Evolutionary conservation across 1,140 invertebrate species (phyloP).

Genomic region (Metopolophium dirhodum): DNA sequence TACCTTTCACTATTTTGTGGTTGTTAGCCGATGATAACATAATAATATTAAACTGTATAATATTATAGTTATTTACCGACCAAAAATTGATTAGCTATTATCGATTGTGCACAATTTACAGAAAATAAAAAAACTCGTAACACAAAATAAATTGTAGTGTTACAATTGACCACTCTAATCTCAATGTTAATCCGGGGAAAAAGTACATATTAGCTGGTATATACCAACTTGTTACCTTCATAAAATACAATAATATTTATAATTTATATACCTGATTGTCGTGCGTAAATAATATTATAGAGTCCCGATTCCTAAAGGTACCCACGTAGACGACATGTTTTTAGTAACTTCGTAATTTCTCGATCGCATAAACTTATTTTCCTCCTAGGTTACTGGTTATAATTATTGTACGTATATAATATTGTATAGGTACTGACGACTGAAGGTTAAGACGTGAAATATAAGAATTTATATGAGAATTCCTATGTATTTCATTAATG

Average conservation of each 20-base stretch:
- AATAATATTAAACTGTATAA: neutral
- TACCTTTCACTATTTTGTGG: slow-evolving; percentile 25
- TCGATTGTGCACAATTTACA: neutral
- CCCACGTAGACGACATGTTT: neutral
- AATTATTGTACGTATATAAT: neutral
- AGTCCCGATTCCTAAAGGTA: neutral
- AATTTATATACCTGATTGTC: neutral
- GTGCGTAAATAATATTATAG: neutral
- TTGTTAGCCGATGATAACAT: neutral
- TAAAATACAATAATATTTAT: neutral
- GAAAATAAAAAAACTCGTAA: neutral
- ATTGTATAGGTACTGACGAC: neutral
- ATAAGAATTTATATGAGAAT: neutral
- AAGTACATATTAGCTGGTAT: too few relatives aligned
- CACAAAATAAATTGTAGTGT: neutral
- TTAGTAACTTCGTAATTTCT: neutral
- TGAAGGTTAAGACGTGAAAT: neutral
- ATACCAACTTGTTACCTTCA: neutral
- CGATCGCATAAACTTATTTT: neutral
- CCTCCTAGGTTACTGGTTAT: neutral
- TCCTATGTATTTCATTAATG: neutral
- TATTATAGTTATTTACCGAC: neutral
- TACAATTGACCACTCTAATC: neutral
- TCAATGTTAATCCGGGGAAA: neutral
- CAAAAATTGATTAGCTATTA: neutral